A percentile compares a stretch with the other conserved stretches of the same genome.
Conservation (phyloP, 2,888 invertebrate species). For the Tetragonula carbonaria region DNA sequence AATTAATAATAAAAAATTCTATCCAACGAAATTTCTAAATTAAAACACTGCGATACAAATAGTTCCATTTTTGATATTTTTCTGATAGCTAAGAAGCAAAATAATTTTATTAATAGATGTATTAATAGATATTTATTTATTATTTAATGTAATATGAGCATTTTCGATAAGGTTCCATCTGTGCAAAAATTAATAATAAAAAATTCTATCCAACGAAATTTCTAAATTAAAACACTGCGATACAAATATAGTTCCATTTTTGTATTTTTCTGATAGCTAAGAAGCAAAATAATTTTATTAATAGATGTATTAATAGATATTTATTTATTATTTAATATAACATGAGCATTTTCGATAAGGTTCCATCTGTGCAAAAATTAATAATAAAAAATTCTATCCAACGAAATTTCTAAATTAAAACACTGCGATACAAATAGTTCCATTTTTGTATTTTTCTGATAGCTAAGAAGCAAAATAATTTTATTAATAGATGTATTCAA, state of each 20-base stretch:
- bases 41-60: neutral
- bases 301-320: too few species aligned
- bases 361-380: neutral
- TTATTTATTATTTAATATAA: neutral
- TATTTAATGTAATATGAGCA: neutral
- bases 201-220: neutral
- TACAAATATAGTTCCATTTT: neutral
- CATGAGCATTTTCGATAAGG: fast-evolving
- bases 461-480: neutral
- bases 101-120: neutral
- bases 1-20: neutral
- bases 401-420: neutral
- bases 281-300: neutral
- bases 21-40: neutral
- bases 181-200: neutral
- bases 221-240: neutral
- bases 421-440: neutral
- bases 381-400: neutral
- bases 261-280: neutral
- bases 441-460: neutral
- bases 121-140: neutral
- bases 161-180: neutral
- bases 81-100: neutral
- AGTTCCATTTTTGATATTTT: neutral
- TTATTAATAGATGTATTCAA: neutral